Conservation (phyloP, 2,113 vertebrate species). For the Nicator chloris region DNA sequence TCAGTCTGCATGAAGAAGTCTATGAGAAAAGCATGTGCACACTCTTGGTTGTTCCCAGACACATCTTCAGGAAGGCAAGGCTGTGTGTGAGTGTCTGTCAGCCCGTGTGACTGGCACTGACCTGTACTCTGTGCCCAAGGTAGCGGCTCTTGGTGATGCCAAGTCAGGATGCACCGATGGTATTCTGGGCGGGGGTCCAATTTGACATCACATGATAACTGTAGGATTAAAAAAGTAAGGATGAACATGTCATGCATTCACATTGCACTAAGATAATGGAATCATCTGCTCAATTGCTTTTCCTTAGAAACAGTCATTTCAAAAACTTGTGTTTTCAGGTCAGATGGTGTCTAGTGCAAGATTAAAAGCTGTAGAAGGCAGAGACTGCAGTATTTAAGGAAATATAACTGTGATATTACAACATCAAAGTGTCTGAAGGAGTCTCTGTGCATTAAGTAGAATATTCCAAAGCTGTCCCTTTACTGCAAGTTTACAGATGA, state of each 20-base stretch:
- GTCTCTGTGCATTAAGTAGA: background rate
- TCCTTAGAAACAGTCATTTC: background rate
- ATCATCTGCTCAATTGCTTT: background rate
- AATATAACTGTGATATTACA: background rate
- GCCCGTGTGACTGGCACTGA: constrained; percentile 55
- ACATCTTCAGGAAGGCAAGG: background rate
- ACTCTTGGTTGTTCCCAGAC: background rate
- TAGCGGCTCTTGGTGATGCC: constrained; percentile 99
- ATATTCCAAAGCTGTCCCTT: background rate
- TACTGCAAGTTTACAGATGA: background rate
- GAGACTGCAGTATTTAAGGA: background rate
- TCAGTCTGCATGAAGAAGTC: background rate
- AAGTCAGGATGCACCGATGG: constrained; percentile 99
- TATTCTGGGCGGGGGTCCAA: constrained; percentile 98
- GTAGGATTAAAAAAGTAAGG: constrained; percentile 32
- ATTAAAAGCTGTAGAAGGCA: background rate
- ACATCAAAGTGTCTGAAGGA: background rate
- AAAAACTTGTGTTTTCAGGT: background rate
- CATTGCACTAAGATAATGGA: background rate
- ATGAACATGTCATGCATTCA: constrained; percentile 8
- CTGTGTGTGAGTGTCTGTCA: background rate
- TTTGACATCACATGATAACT: constrained; percentile 99
- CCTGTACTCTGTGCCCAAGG: constrained; percentile 99
- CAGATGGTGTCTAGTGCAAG: background rate
- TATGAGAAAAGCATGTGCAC: background rate